Evolutionary conservation across 2,113 vertebrate genomes (phyloP), one percentile per base, ranked within the genome.

Genomic region (Xiphias gladius): DNA sequence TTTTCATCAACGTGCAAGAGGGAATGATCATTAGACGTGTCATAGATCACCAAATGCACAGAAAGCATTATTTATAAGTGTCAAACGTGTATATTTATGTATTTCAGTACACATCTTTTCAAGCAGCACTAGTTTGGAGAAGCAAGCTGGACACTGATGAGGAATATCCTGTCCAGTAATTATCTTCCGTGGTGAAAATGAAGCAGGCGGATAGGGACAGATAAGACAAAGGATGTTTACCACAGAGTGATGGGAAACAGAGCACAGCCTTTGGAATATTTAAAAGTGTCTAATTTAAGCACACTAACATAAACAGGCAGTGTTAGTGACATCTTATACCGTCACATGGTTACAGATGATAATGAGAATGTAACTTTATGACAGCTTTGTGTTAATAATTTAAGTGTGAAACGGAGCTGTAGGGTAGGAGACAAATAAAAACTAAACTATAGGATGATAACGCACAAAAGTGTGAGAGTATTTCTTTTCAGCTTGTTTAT

Each of bases 151-250:
- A 84, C 30, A 46, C 39, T 72, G 55, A 46, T 22, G 62, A 82
- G 37, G 70, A 88, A 88, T 73, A 84, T 83, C 74, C 76, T 85
- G 82, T 75, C 61, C 70, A 79, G 67, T 82, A 89, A 91, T 91
- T 92, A 85, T 83, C 48, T 58, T 72, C 70, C 80, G 91, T 62
- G 64, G 95, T 94, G 92, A 90, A 86, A 91, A 83, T 76, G 69
- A 90, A 87, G 73, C 72, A 54, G 65, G 58, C 19, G 19, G 24
- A 83, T 59, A 46, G 79, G 90, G 59, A 57, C 20, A 80, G 94
- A 96, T 95, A 95, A 95, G 87, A 73, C 63, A 76, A 91, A 94
- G 95, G 95, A 94, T 95, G 95, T 96, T 96, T 95, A 96, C 89
- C 68, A 79, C 55, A 78, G 75, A 52, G 70, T 93, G 94, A 95